These are phyloP conservation scores for Coenonympha glycerion DNA, from an alignment of 2,888 invertebrate genomes.

Conservation along the genomic window DNA sequence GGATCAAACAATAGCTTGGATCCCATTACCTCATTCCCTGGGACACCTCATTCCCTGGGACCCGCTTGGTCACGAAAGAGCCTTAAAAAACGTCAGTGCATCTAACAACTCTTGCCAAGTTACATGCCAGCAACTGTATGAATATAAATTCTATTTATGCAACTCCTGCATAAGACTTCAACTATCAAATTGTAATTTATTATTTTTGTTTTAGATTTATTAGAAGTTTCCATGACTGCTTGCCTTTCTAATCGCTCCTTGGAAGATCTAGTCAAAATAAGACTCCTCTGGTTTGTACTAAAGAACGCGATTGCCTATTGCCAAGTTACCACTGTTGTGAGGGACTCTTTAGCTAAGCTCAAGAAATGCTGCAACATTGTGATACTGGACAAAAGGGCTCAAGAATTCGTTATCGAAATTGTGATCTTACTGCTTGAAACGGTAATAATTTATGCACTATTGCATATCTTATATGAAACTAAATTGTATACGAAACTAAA, in stretches of 20 bases:
- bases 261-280: conserved; percentile 59
- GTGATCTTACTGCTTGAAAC: conserved; percentile 48
- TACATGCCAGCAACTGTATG: too few species aligned
- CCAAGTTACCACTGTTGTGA: conserved; percentile 53
- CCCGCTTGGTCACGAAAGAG: too few species aligned
- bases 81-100: too few species aligned
- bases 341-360: conserved; percentile 48
- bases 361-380: conserved; percentile 47
- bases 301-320: conserved; percentile 58
- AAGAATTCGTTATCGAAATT: conserved; percentile 59
- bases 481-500: too few species aligned
- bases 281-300: conserved; percentile 60
- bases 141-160: too few species aligned
- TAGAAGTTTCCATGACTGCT: conserved; percentile 49
- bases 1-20: too few species aligned
- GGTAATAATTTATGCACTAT: conserved; percentile 40
- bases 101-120: too few species aligned
- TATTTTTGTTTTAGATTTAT: conserved; percentile 43
- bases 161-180: too few species aligned
- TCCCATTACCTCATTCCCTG: too few species aligned
- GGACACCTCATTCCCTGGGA: too few species aligned
- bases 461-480: too few species aligned
- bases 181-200: background rate
- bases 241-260: conserved; percentile 46
- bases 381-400: conserved; percentile 54